phyloP scores from a whole-genome alignment of 2,888 invertebrate genomes.

The Lottia scabra region DNA sequence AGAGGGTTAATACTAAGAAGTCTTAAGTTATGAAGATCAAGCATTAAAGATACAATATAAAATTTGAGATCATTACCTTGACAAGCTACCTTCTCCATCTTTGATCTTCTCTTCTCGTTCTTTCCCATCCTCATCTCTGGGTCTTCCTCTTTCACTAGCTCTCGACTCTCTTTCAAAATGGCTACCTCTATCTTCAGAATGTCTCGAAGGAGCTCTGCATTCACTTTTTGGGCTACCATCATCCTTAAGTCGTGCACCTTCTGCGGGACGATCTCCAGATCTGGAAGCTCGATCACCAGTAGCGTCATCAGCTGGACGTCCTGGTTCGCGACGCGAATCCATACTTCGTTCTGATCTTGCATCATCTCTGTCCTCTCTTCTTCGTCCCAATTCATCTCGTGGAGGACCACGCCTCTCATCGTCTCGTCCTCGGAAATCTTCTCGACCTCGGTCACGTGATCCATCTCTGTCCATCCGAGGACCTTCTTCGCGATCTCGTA shows the following conservation, averaged over 20 bases:
- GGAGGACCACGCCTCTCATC: slow-evolving; percentile 17
- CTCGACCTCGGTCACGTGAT: slow-evolving; percentile 21
- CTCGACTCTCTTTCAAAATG: slow-evolving; percentile 12
- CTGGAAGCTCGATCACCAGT: slow-evolving; percentile 4
- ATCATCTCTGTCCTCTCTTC: slow-evolving; percentile 20
- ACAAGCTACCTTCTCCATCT: slow-evolving; percentile 1
- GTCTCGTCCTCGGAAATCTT: slow-evolving; percentile 21
- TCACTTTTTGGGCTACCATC: slow-evolving; percentile 20
- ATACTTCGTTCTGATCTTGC: slow-evolving; percentile 19
- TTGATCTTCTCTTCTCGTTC: background rate
- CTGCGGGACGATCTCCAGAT: slow-evolving; percentile 15
- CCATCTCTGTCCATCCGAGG: slow-evolving; percentile 18
- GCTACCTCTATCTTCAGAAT: slow-evolving; percentile 21
- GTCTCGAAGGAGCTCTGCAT: slow-evolving; percentile 18
- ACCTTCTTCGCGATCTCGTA: slow-evolving; percentile 22
- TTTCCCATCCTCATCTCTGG: slow-evolving; percentile 12
- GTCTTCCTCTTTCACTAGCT: slow-evolving; percentile 9
- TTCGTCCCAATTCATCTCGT: slow-evolving; percentile 1
- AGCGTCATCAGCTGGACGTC: background rate
- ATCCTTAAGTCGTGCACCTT: slow-evolving; percentile 10
- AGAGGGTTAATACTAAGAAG: too few relatives aligned
- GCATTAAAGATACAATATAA: too few relatives aligned
- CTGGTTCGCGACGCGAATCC: background rate
- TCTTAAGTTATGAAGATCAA: too few relatives aligned
- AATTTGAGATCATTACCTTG: too few relatives aligned